phyloP scores from a whole-genome alignment of 2,113 vertebrate genomes.

The Leucosticte australis region DNA sequence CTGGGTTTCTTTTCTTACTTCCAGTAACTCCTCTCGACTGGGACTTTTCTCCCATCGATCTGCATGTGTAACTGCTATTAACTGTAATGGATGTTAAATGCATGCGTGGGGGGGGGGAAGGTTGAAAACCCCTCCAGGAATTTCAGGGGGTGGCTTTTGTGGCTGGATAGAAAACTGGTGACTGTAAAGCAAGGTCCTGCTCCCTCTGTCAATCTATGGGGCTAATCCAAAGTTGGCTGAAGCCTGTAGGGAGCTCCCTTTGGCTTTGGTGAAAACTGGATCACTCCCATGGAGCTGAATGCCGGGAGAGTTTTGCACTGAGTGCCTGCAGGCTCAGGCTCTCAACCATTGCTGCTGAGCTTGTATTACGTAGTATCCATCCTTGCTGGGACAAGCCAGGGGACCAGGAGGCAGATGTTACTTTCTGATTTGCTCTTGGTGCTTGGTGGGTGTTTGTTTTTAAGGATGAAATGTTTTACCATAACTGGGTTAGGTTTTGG shows the following conservation, averaged over 20 bases:
- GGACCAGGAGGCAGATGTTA: neutral
- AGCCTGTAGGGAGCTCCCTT: neutral
- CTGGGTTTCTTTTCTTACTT: constrained; percentile 53
- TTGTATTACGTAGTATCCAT: neutral
- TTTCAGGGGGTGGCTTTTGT: constrained; percentile 38
- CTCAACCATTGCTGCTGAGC: constrained; percentile 28
- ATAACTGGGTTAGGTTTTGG: neutral
- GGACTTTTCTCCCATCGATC: constrained; percentile 27
- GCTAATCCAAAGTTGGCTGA: constrained; percentile 2
- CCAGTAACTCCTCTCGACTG: neutral
- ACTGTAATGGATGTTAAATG: constrained; percentile 46
- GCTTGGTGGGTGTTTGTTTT: constrained; percentile 31
- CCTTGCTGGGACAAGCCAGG: neutral
- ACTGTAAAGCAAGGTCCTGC: neutral
- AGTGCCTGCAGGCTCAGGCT: constrained; percentile 61
- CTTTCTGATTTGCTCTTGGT: constrained; percentile 28
- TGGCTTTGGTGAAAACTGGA: neutral
- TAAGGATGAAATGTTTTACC: neutral
- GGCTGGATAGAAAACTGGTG: neutral
- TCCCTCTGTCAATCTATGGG: neutral
- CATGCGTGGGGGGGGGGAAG: constrained; percentile 30
- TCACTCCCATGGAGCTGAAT: neutral
- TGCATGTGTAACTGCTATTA: constrained; percentile 60
- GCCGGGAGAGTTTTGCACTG: neutral
- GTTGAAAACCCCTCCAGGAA: constrained; percentile 13